These are phyloP conservation scores for Microtus oregoni DNA, from an alignment of 2,113 vertebrate genomes.

Conservation along the genomic window DNA sequence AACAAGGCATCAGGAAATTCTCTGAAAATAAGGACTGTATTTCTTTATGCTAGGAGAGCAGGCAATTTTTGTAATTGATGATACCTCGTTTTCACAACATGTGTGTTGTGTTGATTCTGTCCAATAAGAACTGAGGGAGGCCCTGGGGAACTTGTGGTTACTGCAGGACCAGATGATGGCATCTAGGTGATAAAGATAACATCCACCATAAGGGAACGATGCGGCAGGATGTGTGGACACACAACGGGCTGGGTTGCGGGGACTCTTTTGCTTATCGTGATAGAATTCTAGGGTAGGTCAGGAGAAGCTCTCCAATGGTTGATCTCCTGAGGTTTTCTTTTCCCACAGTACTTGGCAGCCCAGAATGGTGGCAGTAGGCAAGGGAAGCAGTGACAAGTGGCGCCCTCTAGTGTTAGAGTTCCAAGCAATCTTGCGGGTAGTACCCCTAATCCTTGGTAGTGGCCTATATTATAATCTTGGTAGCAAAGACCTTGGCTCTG, in stretches of 20 bases:
- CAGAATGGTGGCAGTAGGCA: neutral
- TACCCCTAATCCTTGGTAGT: neutral
- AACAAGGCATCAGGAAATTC: neutral
- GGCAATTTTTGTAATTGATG: neutral
- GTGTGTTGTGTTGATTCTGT: neutral
- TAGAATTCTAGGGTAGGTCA: no score
- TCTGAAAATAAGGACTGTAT: neutral
- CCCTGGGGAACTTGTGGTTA: neutral
- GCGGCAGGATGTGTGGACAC: no score
- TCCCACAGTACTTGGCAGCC: neutral
- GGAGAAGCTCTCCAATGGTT: neutral
- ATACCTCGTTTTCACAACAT: neutral
- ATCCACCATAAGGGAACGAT: neutral
- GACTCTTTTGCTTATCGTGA: neutral
- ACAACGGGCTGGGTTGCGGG: rapidly evolving
- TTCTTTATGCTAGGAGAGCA: neutral
- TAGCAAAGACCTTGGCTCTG: neutral
- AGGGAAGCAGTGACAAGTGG: neutral
- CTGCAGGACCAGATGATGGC: neutral
- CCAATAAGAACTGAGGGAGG: rapidly evolving
- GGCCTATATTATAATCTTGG: no score
- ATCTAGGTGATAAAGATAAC: neutral
- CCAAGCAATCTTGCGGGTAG: neutral
- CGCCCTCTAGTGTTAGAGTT: neutral
- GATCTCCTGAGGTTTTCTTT: neutral